Evolutionary conservation across 2,888 invertebrate genomes (phyloP).

Genomic region (Amphipoea lucens): DNA sequence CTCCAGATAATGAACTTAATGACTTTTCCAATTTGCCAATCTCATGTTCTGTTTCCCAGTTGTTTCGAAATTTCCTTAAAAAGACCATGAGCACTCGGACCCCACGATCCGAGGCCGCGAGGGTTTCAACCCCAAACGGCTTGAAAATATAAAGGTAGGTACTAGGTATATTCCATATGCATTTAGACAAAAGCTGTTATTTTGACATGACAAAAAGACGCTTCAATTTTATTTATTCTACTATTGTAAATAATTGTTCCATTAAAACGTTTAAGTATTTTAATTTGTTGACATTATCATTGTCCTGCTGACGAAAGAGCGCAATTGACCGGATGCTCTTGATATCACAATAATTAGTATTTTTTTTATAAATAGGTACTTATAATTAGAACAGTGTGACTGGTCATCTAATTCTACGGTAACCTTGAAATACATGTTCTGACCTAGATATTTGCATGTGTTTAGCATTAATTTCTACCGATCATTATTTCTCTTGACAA

Average conservation of each 20-base stretch:
- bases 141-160: too few species aligned
- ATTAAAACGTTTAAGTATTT: not conserved
- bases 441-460: not conserved
- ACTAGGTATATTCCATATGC: not conserved
- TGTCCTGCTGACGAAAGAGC: not conserved
- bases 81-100: too few species aligned
- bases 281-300: not conserved
- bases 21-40: too few species aligned
- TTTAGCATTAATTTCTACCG: not conserved
- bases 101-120: too few species aligned
- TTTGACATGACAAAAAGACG: not conserved
- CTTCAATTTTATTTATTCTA: not conserved
- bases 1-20: too few species aligned
- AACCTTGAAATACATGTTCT: not conserved
- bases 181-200: not conserved
- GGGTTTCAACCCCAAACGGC: too few species aligned
- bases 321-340: slow-evolving; percentile 3
- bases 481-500: not conserved
- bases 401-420: not conserved
- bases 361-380: not conserved
- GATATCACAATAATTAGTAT: slow-evolving; percentile 2
- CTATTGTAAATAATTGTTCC: not conserved
- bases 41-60: too few species aligned
- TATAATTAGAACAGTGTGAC: not conserved
- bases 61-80: too few species aligned